phyloP scores from a whole-genome alignment of 2,113 vertebrate species.

The Gnathonemus longibarbis region DNA sequence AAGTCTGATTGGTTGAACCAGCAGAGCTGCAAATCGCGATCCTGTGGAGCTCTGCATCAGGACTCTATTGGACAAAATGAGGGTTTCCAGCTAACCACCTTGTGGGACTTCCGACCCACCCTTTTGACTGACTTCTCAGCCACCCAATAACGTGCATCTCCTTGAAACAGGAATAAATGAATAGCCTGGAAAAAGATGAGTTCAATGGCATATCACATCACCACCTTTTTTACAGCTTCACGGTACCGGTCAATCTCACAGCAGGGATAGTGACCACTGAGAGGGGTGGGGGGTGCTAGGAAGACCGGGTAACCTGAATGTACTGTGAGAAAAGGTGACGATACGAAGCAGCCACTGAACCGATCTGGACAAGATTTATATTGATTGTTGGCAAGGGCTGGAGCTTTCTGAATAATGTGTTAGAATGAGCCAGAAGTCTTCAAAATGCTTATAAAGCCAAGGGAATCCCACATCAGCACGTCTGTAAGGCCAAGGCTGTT shows the following conservation, averaged over 20 bases:
- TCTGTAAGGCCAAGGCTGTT: neutral
- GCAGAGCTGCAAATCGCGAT: neutral
- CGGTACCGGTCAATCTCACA: neutral
- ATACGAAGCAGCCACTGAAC: neutral
- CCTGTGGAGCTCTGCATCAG: neutral
- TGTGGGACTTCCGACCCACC: neutral
- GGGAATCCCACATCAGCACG: neutral
- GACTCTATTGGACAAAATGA: neutral
- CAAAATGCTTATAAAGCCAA: neutral
- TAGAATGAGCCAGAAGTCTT: neutral
- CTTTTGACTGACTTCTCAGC: neutral
- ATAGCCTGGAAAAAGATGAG: neutral
- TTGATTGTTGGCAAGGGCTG: neutral
- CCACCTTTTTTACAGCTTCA: neutral
- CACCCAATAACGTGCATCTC: neutral
- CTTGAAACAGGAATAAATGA: neutral
- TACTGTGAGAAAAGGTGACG: neutral
- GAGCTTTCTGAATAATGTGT: neutral
- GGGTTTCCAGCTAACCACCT: neutral
- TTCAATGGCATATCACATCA: neutral
- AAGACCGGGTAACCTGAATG: neutral
- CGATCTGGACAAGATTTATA: neutral
- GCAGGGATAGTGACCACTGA: neutral
- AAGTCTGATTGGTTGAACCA: neutral
- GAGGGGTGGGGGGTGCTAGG: neutral